phyloP scores from a whole-genome alignment of 2,797 vertebrate species.

The Leucoraja ocellata region DNA sequence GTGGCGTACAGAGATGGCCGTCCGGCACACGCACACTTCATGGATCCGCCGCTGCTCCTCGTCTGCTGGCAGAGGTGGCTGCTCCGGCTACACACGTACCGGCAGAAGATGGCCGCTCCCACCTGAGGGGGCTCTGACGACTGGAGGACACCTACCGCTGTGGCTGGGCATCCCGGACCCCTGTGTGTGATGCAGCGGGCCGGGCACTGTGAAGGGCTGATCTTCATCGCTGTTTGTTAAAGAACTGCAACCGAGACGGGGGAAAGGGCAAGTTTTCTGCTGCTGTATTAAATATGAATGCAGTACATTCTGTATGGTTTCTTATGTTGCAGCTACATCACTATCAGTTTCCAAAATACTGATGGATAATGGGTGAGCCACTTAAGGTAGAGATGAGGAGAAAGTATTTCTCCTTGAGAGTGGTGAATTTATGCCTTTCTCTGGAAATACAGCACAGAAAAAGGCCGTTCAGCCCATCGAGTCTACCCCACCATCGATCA shows the following conservation, averaged over 20 bases:
- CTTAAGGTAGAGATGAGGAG: no score
- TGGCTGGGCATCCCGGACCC: neutral
- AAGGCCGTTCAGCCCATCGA: no score
- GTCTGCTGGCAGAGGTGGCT: slow-evolving; percentile 84
- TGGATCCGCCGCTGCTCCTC: slow-evolving; percentile 64
- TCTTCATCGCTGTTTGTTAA: neutral
- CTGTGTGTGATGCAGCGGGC: no score
- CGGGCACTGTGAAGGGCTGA: neutral
- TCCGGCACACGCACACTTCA: slow-evolving; percentile 75
- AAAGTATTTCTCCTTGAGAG: no score
- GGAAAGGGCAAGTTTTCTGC: neutral
- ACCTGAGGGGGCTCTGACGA: no score
- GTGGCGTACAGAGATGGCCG: slow-evolving; percentile 89
- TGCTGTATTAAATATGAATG: neutral
- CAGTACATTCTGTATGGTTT: neutral
- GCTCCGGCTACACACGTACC: slow-evolving; percentile 74
- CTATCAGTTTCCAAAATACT: neutral
- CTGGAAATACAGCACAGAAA: no score
- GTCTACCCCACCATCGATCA: no score
- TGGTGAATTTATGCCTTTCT: no score
- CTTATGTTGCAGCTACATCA: neutral
- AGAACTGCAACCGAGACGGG: neutral
- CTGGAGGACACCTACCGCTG: neutral
- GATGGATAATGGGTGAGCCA: no score
- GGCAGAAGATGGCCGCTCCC: slow-evolving; percentile 48